Evolutionary conservation across 2,797 vertebrate genomes (phyloP), one percentile per base, ranked within the genome.

Genomic region (Coendou prehensilis): DNA sequence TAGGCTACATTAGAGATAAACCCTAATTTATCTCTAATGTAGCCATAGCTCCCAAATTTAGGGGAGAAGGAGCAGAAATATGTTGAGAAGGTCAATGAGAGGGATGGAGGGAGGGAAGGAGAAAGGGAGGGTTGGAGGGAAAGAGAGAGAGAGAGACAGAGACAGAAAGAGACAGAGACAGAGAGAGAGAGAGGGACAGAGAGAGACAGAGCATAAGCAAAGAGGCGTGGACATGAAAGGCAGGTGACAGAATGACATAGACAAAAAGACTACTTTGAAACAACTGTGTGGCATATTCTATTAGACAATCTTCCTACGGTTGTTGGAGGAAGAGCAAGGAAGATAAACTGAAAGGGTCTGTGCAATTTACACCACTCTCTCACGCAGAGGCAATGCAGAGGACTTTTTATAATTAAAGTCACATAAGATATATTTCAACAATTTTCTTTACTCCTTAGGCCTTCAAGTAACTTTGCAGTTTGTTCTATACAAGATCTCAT

Each of bases 361-460:
- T n/a, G 71, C 50, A 84, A 41, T 81, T 86, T 73, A 88, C 81
- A 75, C 28, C 47, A 56, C 28, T 45, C 5, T 63, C 30, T 76
- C 59, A 50, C 33, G 37, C 52, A 61, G 26, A 71, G 79, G 33
- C 26, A 86, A 28, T 18, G 26, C 23, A 54, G 57, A 63, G 15
- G 26, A 7, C 63, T 30, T 76, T 80, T 79, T 50, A 61, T 18
- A 86, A 64, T 37, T 81, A 8, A 47, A 87, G 45, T 17, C 71
- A 67, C 15, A 28, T 54, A 10, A 79, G 64, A 59, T 57, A 50
- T 20, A 93, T n/a, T 79, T 63, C 54, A 87, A 54, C 26, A 50
- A 90, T 91, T 95, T 93, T 80, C 78, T 89, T 91, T 91, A 47
- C 84, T 89, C 64, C 50, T 76, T 94, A 56, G 52, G 45, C 9